Percentiles rank a stretch among this genome's conserved stretches.
phyloP scores from a whole-genome alignment of 2,113 vertebrate species.

The Spea multiplicata region DNA sequence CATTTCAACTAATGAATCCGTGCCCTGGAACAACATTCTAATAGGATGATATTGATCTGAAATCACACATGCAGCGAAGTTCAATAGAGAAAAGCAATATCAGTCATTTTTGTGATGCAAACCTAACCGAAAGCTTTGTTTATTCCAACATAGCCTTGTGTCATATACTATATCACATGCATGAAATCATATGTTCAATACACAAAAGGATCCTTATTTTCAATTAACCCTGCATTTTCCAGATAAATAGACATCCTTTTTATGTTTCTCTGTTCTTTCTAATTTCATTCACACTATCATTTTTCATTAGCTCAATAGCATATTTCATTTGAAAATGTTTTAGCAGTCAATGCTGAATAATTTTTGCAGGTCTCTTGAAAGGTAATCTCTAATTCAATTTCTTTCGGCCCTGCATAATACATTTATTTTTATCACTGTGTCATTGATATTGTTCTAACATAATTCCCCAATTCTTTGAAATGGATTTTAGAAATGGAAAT shows the following conservation, averaged over 20 bases:
- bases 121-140: conserved; percentile 37
- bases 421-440: conserved; percentile 33
- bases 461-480: conserved; percentile 15
- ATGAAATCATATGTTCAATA: conserved; percentile 16
- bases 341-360: conserved; percentile 35
- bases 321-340: conserved; percentile 38
- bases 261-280: conserved; percentile 17
- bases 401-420: conserved; percentile 12
- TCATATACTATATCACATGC: conserved; percentile 17
- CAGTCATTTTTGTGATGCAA: conserved; percentile 43
- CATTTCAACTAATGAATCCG: conserved; percentile 45
- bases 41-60: conserved; percentile 44
- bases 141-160: conserved; percentile 20
- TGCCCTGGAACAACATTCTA: conserved; percentile 46
- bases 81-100: conserved; percentile 39
- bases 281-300: conserved; percentile 25
- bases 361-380: conserved; percentile 27
- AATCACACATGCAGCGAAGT: conserved; percentile 38
- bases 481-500: conserved; percentile 5
- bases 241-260: background rate
- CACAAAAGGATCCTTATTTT: background rate
- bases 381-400: conserved; percentile 30
- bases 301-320: conserved; percentile 26
- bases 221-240: background rate
- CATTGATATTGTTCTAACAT: conserved; percentile 25